A percentile compares a stretch with the other conserved stretches of the same genome.
Evolutionary conservation across 2,888 invertebrate genomes (phyloP).

Genomic region (Scaptomyza cyrtandrae): DNA sequence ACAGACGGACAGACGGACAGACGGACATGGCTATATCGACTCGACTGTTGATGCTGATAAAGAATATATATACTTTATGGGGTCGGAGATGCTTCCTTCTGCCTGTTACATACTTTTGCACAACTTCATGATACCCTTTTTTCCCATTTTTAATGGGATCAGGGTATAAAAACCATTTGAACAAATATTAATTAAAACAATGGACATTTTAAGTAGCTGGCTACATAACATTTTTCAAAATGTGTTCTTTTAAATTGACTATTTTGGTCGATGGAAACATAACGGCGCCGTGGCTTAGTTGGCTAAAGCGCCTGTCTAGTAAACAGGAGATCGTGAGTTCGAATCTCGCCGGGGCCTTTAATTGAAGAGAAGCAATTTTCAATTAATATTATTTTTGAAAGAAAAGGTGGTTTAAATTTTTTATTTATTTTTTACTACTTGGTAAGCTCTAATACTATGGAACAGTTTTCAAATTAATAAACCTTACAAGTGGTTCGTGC

Average conservation of each 20-base stretch:
- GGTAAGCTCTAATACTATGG: constrained; percentile 27
- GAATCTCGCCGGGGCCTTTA: constrained; percentile 83
- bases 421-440: constrained; percentile 2
- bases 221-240: neutral
- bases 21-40: too few species aligned
- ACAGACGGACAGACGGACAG: too few species aligned
- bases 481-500: constrained; percentile 40
- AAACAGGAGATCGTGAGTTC: constrained; percentile 84
- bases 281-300: constrained; percentile 84
- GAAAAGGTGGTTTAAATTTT: neutral
- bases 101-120: too few species aligned
- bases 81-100: too few species aligned
- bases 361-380: neutral
- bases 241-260: constrained; percentile 21
- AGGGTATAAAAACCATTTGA: constrained; percentile 39
- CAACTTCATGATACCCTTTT: too few species aligned
- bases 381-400: neutral
- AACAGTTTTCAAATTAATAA: constrained; percentile 18
- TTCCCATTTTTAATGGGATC: too few species aligned
- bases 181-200: constrained; percentile 61
- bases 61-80: too few species aligned
- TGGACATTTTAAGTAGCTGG: constrained; percentile 14
- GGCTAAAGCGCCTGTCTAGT: constrained; percentile 84
- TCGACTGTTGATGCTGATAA: too few species aligned
- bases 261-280: neutral